phyloP scores from a whole-genome alignment of 2,888 invertebrate genomes.

The Caenorhabditis sp. region DNA sequence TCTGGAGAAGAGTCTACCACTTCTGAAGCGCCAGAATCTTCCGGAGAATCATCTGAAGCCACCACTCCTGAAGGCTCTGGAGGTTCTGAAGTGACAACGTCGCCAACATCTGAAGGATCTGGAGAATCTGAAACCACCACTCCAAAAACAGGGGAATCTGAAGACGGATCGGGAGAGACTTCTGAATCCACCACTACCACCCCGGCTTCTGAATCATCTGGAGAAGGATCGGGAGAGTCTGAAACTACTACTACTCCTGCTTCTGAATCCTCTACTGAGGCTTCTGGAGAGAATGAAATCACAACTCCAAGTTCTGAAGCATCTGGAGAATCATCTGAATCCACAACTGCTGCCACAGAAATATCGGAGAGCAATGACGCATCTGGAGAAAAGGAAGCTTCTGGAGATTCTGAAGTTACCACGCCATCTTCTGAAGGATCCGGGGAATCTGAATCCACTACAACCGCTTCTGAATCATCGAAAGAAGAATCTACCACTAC shows the following conservation, averaged over 20 bases:
- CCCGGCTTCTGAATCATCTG: constrained; percentile 8
- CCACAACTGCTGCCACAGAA: background rate
- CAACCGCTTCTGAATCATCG: background rate
- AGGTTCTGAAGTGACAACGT: background rate
- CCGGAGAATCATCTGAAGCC: constrained; percentile 16
- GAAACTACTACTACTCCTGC: background rate
- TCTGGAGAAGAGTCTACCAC: constrained; percentile 18
- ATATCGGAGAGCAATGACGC: background rate
- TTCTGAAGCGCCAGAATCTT: background rate
- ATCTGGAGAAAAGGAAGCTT: constrained; percentile 3
- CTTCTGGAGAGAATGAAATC: background rate
- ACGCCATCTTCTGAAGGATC: too few relatives aligned
- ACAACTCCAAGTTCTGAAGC: constrained; percentile 1
- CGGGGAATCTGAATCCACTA: constrained; percentile 10
- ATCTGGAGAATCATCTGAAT: constrained; percentile 8
- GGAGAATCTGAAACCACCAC: constrained; percentile 20
- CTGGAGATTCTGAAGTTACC: constrained; percentile 7
- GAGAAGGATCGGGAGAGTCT: constrained; percentile 19
- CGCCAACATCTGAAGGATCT: background rate
- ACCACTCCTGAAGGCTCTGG: background rate
- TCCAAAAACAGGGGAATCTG: background rate
- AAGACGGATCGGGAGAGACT: constrained; percentile 20
- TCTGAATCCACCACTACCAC: constrained; percentile 17
- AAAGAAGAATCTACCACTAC: constrained; percentile 8
- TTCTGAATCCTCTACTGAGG: background rate